Base-by-base conservation (phyloP, 1,140 invertebrate genomes). In the Pachypsylla venusta region DNA sequence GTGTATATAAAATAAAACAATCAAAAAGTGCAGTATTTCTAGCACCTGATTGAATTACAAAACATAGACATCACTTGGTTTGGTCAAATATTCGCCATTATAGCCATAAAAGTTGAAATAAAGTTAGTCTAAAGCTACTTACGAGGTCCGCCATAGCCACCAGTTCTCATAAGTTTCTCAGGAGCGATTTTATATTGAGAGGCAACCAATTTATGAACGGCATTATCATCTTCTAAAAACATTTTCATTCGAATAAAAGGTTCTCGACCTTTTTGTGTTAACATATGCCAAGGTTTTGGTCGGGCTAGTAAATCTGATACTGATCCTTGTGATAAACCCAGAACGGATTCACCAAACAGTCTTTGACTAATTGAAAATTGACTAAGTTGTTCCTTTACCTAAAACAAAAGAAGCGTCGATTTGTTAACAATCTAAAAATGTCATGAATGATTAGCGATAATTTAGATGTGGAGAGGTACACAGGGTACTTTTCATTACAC, bases 301-400 rank as follows among this genome's bases (percentile, higher is more conserved):
- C 93, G 74, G 22, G 93, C 93, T 55, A 98, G 74, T 39, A 98
- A 74, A 73, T 98, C 93, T 19, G 91, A 95, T 0, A 97, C 93
- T 0, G 90, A 93, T 14, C 93, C 93, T 71, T 95, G 91, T 0
- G 93, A 98, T 42, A 99, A 74, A 0, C 96, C 96, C 42, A 99
- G 76, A 13, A 99, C 93, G 1, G 88, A 93, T 71, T 99, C 96
- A 19, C 96, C 97, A 70, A 99, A 99, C 53, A 99, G 75, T 60
- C 96, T 80, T 74, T 99, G 97, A 61, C 93, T 98, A 67, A 99
- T 98, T 56, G 93, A 98, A 75, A 97, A 98, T 73, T 98, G 93
- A 65, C 89, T 95, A 40, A 99, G 76, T 63, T 94, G 91, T 73
- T 99, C 95, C 74, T 98, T 98, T 2, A 99, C 82, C 77, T 85